phyloP scores from a whole-genome alignment of 2,797 vertebrate genomes.

The Acrossocheilus wenchowensis region DNA sequence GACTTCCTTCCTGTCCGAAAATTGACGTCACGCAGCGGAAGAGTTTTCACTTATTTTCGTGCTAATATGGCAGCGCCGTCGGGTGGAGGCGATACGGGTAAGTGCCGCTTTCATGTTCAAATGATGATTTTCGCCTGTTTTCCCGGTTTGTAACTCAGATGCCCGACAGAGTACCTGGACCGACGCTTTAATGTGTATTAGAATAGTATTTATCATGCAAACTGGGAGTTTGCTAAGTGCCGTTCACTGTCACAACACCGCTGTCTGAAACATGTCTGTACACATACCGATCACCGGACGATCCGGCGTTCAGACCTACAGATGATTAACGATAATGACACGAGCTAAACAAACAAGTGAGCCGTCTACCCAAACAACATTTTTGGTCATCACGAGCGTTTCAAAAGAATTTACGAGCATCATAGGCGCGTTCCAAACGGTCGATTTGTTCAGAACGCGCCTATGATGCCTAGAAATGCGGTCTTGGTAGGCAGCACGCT shows the following conservation, averaged over 20 bases:
- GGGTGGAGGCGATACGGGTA: constrained; percentile 72
- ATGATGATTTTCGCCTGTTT: neutral
- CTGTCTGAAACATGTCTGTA: constrained; percentile 56
- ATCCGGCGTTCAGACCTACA: neutral
- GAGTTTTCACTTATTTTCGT: constrained; percentile 44
- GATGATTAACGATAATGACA: too few relatives aligned
- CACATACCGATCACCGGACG: constrained; percentile 43
- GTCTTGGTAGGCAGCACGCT: neutral
- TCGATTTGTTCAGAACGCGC: neutral
- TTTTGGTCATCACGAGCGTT: neutral
- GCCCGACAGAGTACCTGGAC: too few relatives aligned
- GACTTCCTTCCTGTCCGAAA: constrained; percentile 14
- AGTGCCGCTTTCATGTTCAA: neutral
- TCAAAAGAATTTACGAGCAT: too few relatives aligned
- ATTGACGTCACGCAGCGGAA: constrained; percentile 62
- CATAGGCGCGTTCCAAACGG: neutral
- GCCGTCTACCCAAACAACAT: neutral
- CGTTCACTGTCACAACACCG: constrained; percentile 15
- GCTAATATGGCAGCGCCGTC: constrained; percentile 78
- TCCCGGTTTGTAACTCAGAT: neutral
- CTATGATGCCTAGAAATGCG: neutral
- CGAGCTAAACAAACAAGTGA: too few relatives aligned
- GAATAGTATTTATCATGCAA: neutral
- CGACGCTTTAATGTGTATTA: neutral
- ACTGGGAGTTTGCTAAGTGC: neutral